These are phyloP conservation scores for Temnopleurus reevesii DNA, from an alignment of 53 echinoderm and acorn worm species.

Conservation along the genomic window DNA sequence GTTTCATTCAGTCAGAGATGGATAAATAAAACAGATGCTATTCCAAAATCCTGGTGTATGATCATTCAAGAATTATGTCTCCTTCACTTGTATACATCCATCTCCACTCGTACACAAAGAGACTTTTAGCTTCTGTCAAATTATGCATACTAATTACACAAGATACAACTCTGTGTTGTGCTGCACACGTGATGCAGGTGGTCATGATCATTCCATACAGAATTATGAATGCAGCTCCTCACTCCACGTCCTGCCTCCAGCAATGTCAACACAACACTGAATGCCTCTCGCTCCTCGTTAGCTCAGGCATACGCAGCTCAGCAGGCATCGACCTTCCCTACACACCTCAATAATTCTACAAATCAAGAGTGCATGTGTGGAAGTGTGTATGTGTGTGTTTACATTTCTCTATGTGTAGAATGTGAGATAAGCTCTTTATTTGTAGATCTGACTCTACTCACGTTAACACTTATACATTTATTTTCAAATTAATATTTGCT, in stretches of 20 bases:
- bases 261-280: slow-evolving; percentile 17
- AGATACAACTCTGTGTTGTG: background rate
- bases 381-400: background rate
- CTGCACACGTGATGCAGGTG: slow-evolving; percentile 27
- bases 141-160: background rate
- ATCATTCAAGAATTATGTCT: background rate
- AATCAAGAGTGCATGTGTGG: background rate
- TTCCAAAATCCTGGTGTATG: background rate
- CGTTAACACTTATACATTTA: background rate
- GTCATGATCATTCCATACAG: background rate
- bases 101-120: background rate
- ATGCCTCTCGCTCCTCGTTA: background rate
- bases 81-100: background rate
- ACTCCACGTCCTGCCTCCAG: slow-evolving; percentile 33
- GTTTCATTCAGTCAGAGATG: background rate
- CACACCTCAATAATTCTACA: background rate
- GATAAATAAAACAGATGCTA: background rate
- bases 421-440: slow-evolving; percentile 10
- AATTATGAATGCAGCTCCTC: background rate
- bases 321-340: slow-evolving; percentile 6
- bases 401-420: background rate
- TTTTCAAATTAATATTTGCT: background rate
- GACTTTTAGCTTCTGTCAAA: background rate
- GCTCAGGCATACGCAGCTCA: background rate
- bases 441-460: background rate